Percentiles rank a stretch among this genome's conserved stretches.
phyloP scores from a whole-genome alignment of 2,888 invertebrate species.

The Malachius bipustulatus region DNA sequence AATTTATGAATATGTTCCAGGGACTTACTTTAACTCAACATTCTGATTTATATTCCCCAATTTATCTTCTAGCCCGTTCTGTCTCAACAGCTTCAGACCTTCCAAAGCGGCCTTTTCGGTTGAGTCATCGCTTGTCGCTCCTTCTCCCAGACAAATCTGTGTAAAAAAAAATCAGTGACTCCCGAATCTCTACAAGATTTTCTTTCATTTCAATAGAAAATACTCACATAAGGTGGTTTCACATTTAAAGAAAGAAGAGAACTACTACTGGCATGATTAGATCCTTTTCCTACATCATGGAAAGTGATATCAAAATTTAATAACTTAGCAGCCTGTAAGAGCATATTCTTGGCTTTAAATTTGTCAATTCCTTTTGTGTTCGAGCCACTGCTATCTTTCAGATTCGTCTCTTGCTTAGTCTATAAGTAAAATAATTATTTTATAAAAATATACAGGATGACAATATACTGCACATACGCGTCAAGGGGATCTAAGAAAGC shows the following conservation, averaged over 20 bases:
- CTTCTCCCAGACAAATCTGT: conserved; percentile 27
- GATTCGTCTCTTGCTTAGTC: no score
- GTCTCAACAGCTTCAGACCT: conserved; percentile 21
- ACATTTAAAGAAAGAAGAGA: conserved; percentile 23
- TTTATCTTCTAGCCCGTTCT: not conserved
- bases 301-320: conserved; percentile 23
- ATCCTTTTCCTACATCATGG: conserved; percentile 18
- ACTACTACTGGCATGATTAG: conserved; percentile 18
- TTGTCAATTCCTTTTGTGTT: no score
- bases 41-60: no score
- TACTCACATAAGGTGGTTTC: conserved; percentile 25
- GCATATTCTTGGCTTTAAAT: conserved; percentile 21
- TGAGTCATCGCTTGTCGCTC: conserved; percentile 18
- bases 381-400: no score
- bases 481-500: no score
- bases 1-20: no score
- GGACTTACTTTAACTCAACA: no score
- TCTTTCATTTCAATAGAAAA: not conserved
- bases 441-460: no score
- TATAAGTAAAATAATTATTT: no score
- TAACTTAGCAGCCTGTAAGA: conserved; percentile 22
- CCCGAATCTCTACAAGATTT: conserved; percentile 7
- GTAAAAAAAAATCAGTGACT: conserved; percentile 12
- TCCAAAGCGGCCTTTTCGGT: conserved; percentile 22
- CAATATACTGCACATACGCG: no score